A percentile compares a stretch with the other conserved stretches of the same genome.
Conservation (phyloP, 2,113 vertebrate genomes). For the Cephalopterus ornatus region DNA sequence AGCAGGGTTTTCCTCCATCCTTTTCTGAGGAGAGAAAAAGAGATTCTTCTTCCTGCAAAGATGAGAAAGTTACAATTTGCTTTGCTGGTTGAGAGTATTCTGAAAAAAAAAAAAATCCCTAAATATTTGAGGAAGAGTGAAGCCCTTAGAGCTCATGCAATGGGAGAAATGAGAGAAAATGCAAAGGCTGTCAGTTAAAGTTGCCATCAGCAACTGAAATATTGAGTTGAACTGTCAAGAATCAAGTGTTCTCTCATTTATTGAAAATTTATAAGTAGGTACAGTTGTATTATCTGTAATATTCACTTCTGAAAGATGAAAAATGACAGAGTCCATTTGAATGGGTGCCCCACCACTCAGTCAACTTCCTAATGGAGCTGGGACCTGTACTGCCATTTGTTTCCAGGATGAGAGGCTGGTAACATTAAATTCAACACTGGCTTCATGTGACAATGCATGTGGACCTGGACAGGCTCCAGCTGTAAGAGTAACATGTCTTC, state of each 20-base stretch:
- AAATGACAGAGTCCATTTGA: background rate
- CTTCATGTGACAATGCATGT: rapidly evolving
- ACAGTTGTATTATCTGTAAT: background rate
- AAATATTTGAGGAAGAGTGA: background rate
- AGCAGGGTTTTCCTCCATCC: background rate
- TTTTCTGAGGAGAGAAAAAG: background rate
- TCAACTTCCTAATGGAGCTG: background rate
- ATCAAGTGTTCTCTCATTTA: background rate
- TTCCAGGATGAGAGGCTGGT: background rate
- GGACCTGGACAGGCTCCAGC: background rate
- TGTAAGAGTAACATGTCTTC: background rate
- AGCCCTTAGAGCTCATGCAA: background rate
- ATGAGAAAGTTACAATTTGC: background rate
- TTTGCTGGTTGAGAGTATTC: background rate
- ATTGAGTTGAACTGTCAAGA: background rate
- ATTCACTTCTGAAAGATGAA: background rate
- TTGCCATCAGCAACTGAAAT: background rate
- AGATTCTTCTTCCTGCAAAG: background rate
- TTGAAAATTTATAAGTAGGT: background rate
- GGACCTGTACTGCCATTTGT: background rate
- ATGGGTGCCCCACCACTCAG: rapidly evolving
- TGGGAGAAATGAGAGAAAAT: background rate
- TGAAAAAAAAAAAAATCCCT: too few relatives aligned
- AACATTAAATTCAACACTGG: rapidly evolving
- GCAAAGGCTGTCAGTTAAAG: background rate